Conservation (phyloP, 2,797 vertebrate genomes). For the Protonibea diacanthus region DNA sequence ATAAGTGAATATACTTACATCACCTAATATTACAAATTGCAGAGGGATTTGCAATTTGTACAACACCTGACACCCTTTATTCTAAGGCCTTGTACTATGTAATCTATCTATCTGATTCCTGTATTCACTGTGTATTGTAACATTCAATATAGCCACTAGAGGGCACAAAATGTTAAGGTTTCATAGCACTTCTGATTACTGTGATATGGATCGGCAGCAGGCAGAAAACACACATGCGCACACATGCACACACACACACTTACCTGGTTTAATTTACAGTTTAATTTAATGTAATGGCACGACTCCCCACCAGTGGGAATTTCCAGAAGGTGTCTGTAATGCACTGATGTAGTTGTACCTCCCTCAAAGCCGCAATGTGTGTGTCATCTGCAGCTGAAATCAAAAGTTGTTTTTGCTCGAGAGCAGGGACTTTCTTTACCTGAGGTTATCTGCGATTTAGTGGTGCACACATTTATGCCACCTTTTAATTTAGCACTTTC, state of each 20-base stretch:
- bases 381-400: conserved; percentile 51
- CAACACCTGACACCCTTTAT: neutral
- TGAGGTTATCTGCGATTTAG: conserved; percentile 58
- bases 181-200: neutral
- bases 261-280: neutral
- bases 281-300: conserved; percentile 11
- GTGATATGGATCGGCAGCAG: neutral
- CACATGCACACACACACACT: neutral
- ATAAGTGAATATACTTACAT: neutral
- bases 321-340: conserved; percentile 41
- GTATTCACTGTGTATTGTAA: neutral
- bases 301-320: conserved; percentile 22
- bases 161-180: conserved; percentile 54
- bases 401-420: conserved; percentile 62
- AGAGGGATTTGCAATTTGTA: neutral
- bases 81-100: neutral
- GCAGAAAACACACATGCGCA: neutral
- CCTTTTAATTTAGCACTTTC: conserved; percentile 62
- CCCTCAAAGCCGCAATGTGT: conserved; percentile 22
- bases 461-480: conserved; percentile 27
- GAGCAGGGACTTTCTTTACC: conserved; percentile 75
- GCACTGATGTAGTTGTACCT: conserved; percentile 1
- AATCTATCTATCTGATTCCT: neutral
- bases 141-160: conserved; percentile 54
- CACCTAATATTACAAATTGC: neutral